Base-by-base conservation (phyloP, 2,888 invertebrate genomes). In the Catocala sponsa region DNA sequence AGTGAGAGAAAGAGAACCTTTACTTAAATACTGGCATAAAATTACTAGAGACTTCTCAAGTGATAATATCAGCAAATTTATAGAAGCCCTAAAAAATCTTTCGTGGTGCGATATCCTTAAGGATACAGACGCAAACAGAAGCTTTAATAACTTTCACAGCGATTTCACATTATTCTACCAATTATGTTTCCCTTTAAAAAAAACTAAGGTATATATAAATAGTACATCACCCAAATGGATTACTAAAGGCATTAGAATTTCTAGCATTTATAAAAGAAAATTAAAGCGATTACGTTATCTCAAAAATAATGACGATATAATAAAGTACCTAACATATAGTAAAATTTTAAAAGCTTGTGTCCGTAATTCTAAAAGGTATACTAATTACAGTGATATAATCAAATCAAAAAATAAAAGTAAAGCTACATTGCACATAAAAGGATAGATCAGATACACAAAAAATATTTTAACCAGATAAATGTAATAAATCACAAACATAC, bases 21-120 rank as follows among this genome's bases (percentile, higher is more conserved):
- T 7, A 13, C 0, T 35, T 9, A 38, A 13, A 6, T 51, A 13
- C 13, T 51, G 38, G 35, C 2, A 13, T 51, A 51, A 10, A 4
- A 11, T 41, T 10, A 35, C 6, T n/a, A 35, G 51, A 41, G 51
- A 51, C 13, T 51, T 41, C 41, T 51, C 51, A 32, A 41, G 9
- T 2, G 38, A 51, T 10, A 51, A 51, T n/a, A 41, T 51, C 0
- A 11, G 6, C 4, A 51, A 51, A 41, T 38, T 51, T 51, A 9
- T 15, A 41, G 15, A 41, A 41, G 51, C 51, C 11, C 1, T 35
- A 13, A 11, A n/a, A 6, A 50, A 10, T 35, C n/a, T 50, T 5
- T 13, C 49, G 11, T 35, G 49, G 49, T 4, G 1, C 9, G 35
- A 50, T 49, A 33, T 42, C 6, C 2, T 42, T 11, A 7, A 42